These are phyloP conservation scores for Oreamnos americanus DNA, from an alignment of 2,113 vertebrate species.

Conservation along the genomic window DNA sequence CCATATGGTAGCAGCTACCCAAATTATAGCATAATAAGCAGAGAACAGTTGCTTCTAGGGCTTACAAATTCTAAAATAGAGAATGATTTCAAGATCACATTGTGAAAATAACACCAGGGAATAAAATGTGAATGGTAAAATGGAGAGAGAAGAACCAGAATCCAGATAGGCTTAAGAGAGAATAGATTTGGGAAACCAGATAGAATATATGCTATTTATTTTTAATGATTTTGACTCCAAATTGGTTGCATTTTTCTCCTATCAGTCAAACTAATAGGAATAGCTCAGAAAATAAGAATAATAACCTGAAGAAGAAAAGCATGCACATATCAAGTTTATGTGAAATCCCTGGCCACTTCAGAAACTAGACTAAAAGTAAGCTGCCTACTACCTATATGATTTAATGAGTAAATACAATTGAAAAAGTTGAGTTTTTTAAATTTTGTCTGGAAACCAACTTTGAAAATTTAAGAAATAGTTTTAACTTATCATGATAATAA, in stretches of 20 bases:
- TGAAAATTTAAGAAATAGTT: neutral
- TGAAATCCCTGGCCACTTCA: neutral
- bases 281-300: neutral
- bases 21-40: conserved; percentile 8
- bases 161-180: neutral
- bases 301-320: neutral
- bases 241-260: neutral
- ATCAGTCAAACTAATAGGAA: neutral
- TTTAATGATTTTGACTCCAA: conserved; percentile 11
- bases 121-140: conserved; percentile 16
- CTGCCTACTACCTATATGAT: neutral
- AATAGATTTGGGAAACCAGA: neutral
- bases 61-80: neutral
- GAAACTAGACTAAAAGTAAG: neutral
- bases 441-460: neutral
- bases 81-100: neutral
- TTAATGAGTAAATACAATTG: neutral
- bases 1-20: neutral
- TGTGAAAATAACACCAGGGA: conserved; percentile 13
- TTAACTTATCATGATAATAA: neutral
- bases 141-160: conserved; percentile 19
- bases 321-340: neutral
- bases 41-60: neutral
- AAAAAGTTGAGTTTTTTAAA: neutral
- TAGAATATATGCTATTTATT: neutral